phyloP scores from a whole-genome alignment of 2,888 invertebrate genomes.

The Melanostoma scalare region DNA sequence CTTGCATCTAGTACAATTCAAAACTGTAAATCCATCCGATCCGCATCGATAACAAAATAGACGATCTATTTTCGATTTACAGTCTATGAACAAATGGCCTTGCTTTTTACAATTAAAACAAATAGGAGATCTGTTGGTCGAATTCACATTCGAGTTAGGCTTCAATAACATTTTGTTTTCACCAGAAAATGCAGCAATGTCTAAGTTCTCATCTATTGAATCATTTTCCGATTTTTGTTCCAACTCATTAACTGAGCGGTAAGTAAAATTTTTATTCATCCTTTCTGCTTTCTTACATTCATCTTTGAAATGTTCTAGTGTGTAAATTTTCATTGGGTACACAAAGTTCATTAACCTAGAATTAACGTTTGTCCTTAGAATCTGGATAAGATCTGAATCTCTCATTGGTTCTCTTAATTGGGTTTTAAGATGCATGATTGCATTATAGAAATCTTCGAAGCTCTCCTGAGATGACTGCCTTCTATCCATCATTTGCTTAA shows the following conservation, averaged over 20 bases:
- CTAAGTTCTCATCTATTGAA: slow-evolving; percentile 1
- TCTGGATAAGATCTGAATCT: no score
- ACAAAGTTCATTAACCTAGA: no score
- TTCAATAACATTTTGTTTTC: background rate
- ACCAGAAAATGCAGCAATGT: no score
- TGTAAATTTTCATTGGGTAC: no score
- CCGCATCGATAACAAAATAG: slow-evolving; percentile 28
- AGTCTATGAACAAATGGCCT: background rate
- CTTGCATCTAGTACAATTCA: background rate
- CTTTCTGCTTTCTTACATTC: no score
- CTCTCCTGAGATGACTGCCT: no score
- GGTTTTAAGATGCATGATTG: no score
- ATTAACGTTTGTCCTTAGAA: no score
- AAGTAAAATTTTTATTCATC: background rate
- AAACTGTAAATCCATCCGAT: background rate
- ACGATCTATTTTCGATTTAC: background rate
- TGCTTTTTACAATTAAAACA: background rate
- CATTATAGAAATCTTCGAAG: no score
- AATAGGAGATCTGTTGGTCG: background rate
- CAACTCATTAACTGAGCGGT: background rate
- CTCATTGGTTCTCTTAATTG: no score
- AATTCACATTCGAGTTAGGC: background rate
- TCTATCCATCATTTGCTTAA: no score
- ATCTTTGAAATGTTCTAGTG: no score
- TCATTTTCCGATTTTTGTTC: background rate